Conservation (phyloP, 53 echinoderm and acorn worm species). For the Echinarachnius parma region DNA sequence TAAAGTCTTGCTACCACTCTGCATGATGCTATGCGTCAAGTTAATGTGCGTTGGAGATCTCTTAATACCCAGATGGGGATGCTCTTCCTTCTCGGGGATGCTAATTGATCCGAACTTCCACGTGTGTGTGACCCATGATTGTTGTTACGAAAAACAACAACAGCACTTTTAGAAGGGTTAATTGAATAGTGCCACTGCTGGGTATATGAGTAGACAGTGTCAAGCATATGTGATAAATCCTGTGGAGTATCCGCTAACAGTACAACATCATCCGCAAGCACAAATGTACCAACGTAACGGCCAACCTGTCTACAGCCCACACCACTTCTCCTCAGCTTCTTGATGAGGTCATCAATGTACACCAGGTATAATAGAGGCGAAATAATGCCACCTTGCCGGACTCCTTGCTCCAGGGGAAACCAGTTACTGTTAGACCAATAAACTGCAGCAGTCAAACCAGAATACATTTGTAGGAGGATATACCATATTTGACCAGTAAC, state of each 20-base stretch:
- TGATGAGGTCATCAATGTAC: background rate
- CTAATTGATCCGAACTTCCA: background rate
- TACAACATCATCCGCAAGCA: background rate
- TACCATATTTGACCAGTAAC: background rate
- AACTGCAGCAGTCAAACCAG: background rate
- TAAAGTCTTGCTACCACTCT: background rate
- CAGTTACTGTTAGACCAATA: conserved; percentile 9
- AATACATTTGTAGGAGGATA: background rate
- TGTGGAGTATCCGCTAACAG: background rate
- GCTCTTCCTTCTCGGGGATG: conserved; percentile 1
- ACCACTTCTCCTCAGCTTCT: background rate
- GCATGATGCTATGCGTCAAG: background rate
- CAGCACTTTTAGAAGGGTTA: background rate
- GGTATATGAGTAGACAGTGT: background rate
- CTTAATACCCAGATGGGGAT: conserved; percentile 1
- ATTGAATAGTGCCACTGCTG: background rate
- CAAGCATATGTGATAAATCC: background rate
- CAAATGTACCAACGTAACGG: background rate
- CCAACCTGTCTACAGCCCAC: background rate
- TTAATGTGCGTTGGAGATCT: background rate
- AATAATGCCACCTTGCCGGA: conserved; percentile 8
- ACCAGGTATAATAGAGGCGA: background rate
- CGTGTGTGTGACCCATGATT: background rate
- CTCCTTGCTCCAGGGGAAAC: conserved; percentile 2
- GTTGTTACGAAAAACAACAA: background rate